A percentile compares a stretch with the other conserved stretches of the same genome.
These are phyloP conservation scores for Allophyes oxyacanthae DNA, from an alignment of 2,888 invertebrate genomes.

Conservation along the genomic window DNA sequence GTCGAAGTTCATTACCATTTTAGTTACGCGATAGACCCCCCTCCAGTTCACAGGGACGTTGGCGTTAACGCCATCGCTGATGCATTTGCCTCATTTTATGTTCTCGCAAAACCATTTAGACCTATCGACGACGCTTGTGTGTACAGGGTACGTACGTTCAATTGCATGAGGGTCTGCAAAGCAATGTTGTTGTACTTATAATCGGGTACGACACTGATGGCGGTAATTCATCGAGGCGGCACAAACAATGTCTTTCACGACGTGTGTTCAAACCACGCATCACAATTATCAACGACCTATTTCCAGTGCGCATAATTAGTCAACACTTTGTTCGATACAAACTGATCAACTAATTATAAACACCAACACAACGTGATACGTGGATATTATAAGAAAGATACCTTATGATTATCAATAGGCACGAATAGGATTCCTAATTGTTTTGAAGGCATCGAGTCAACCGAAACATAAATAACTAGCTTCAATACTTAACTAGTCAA, in stretches of 20 bases:
- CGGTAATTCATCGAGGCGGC: constrained; percentile 51
- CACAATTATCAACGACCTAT: constrained; percentile 73
- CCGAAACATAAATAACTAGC: constrained; percentile 4
- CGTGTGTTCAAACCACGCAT: constrained; percentile 45
- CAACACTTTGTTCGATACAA: constrained; percentile 57
- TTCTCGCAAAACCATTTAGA: too few species aligned
- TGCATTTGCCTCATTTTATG: too few species aligned
- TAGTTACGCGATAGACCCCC: too few species aligned
- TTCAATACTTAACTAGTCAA: constrained; percentile 12
- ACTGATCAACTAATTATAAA: constrained; percentile 57
- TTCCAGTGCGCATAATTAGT: constrained; percentile 71
- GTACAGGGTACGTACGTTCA: too few species aligned
- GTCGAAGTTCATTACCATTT: too few species aligned
- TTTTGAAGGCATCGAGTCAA: neutral
- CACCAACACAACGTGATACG: neutral
- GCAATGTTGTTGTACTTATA: constrained; percentile 7
- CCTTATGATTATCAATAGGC: too few species aligned
- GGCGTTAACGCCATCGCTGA: too few species aligned
- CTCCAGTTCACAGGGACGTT: too few species aligned
- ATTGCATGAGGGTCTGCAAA: too few species aligned
- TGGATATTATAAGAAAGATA: too few species aligned
- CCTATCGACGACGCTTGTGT: too few species aligned
- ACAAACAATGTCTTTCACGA: constrained; percentile 41
- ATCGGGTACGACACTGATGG: constrained; percentile 33
- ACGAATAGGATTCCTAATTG: too few species aligned